Percentiles rank a stretch among this genome's conserved stretches.
These are phyloP conservation scores for Caenorhabditis sinica DNA, from an alignment of 2,888 invertebrate genomes.

Conservation along the genomic window DNA sequence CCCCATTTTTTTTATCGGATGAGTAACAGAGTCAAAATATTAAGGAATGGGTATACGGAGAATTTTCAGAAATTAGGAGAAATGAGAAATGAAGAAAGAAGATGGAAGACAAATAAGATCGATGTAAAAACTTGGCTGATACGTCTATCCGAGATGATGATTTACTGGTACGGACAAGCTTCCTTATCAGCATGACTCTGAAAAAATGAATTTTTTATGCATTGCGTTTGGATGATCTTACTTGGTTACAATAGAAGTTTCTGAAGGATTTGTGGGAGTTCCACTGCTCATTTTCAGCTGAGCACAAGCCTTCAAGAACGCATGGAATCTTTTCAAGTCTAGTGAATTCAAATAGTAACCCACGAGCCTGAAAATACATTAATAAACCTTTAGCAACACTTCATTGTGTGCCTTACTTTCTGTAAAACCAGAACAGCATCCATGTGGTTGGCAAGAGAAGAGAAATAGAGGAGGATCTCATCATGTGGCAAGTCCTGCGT, in stretches of 20 bases:
- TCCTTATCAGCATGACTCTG: slow-evolving; percentile 61
- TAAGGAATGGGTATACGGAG: neutral
- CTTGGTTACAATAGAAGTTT: slow-evolving; percentile 78
- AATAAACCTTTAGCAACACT: slow-evolving; percentile 7
- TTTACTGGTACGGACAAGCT: slow-evolving; percentile 61
- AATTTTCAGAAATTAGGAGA: neutral
- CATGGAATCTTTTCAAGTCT: slow-evolving; percentile 92
- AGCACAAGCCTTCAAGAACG: slow-evolving; percentile 88
- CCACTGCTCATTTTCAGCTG: slow-evolving; percentile 79
- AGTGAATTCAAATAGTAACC: slow-evolving; percentile 93
- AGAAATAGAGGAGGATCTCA: slow-evolving; percentile 95
- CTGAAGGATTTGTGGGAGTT: slow-evolving; percentile 75
- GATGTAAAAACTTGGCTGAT: slow-evolving; percentile 21
- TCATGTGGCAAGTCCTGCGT: slow-evolving; percentile 94
- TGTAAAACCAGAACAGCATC: slow-evolving; percentile 93
- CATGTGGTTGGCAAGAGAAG: slow-evolving; percentile 97
- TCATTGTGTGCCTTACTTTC: slow-evolving; percentile 86
- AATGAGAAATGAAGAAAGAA: neutral
- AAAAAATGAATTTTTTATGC: slow-evolving; percentile 1
- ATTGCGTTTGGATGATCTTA: slow-evolving; percentile 4
- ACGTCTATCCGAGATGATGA: slow-evolving; percentile 18
- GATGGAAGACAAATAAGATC: slow-evolving; percentile 22
- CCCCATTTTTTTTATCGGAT: too few species aligned
- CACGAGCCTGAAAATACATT: slow-evolving; percentile 88
- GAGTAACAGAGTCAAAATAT: neutral